Conservation (phyloP, 1,140 invertebrate genomes). For the Ptiloglossa arizonensis region DNA sequence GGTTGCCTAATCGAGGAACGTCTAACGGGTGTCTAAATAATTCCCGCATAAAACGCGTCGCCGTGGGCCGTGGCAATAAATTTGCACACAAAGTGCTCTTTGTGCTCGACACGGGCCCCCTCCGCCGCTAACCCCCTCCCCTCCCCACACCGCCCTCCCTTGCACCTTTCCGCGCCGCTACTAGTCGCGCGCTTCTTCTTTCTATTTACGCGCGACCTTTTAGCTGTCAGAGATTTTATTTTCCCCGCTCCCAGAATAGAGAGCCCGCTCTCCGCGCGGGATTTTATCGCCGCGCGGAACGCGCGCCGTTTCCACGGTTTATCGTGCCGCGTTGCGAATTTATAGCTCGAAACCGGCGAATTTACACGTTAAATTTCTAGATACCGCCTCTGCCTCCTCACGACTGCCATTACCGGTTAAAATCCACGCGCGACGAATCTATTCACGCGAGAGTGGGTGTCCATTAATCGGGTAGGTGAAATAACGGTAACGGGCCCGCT, state of each 20-base stretch:
- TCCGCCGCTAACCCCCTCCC: slow-evolving; percentile 11
- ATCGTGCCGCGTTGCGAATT: background rate
- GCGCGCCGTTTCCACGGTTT: background rate
- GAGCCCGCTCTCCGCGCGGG: background rate
- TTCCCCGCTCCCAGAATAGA: background rate
- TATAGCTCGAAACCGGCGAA: background rate
- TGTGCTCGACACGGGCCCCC: slow-evolving; percentile 20
- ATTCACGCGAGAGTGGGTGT: no score
- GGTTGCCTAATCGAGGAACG: slow-evolving; percentile 43
- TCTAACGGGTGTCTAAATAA: slow-evolving; percentile 58
- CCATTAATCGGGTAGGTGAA: no score
- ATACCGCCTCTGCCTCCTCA: background rate
- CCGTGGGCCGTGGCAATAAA: slow-evolving; percentile 43
- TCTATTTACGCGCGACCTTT: slow-evolving; percentile 33
- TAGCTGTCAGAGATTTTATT: slow-evolving; percentile 30
- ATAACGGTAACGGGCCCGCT: no score
- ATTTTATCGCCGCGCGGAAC: background rate
- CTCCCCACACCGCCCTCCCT: slow-evolving; percentile 29
- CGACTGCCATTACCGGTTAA: background rate
- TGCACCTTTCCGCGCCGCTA: slow-evolving; percentile 30
- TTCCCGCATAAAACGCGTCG: slow-evolving; percentile 30
- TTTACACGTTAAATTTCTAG: background rate
- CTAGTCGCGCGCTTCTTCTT: slow-evolving; percentile 18
- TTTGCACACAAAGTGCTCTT: slow-evolving; percentile 61
- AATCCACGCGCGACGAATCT: background rate